Conservation (phyloP, 2,888 invertebrate genomes). For the Cinara cedri region DNA sequence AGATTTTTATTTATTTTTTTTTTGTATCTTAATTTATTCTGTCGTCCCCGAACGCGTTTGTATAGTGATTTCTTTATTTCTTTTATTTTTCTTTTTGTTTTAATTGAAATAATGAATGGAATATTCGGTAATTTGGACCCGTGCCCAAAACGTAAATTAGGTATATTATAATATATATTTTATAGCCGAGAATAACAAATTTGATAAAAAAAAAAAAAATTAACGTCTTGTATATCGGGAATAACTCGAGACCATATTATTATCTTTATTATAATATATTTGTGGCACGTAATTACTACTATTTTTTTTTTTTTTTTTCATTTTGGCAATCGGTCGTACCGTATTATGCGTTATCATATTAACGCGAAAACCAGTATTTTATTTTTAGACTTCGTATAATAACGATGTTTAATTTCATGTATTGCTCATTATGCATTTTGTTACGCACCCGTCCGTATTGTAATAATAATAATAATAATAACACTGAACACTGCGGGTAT, state of each 20-base stretch:
- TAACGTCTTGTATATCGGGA: neutral
- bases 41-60: neutral
- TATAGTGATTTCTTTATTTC: too few species aligned
- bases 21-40: too few species aligned
- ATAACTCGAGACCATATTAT: neutral
- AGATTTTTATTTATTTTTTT: too few species aligned
- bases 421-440: too few species aligned
- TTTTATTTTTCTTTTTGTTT: slow-evolving; percentile 21
- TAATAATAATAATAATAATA: too few species aligned
- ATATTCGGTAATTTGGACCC: slow-evolving; percentile 12
- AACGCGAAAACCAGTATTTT: neutral
- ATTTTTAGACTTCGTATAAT: too few species aligned
- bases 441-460: too few species aligned
- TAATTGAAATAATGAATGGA: slow-evolving; percentile 54
- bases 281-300: neutral
- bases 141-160: slow-evolving; percentile 44
- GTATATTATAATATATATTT: neutral
- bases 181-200: slow-evolving; percentile 17
- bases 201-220: too few species aligned
- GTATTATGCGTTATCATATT: too few species aligned
- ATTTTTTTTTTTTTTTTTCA: too few species aligned
- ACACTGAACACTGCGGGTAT: too few species aligned
- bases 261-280: neutral
- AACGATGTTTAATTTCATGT: too few species aligned
- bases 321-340: slow-evolving; percentile 11